Conservation (phyloP, 2,113 vertebrate species). For the Dromiciops gliroides region DNA sequence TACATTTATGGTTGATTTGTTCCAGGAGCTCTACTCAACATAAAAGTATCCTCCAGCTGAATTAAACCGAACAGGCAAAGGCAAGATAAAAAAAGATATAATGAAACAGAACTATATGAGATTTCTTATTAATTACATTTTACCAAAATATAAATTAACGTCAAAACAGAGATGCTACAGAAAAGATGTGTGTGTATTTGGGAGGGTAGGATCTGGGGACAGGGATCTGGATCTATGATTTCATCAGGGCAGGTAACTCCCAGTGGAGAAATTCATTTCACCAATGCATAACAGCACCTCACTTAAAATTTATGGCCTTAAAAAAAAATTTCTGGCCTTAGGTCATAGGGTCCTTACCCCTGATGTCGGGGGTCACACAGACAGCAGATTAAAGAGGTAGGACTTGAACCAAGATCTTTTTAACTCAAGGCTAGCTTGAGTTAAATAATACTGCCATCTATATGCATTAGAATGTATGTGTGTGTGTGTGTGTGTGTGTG, state of each 20-base stretch:
- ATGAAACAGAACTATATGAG: background rate
- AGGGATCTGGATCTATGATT: background rate
- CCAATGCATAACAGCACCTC: background rate
- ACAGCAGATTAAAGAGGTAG: too few species aligned
- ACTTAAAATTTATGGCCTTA: background rate
- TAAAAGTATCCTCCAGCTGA: conserved; percentile 9
- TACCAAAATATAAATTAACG: background rate
- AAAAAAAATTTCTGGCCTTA: background rate
- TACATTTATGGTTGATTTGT: background rate
- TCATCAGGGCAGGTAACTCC: background rate
- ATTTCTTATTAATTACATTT: background rate
- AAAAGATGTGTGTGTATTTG: background rate
- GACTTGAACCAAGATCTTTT: too few species aligned
- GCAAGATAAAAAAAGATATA: background rate
- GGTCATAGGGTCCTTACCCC: background rate
- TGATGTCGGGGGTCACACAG: background rate
- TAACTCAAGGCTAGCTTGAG: too few species aligned
- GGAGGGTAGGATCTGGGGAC: too few species aligned
- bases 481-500: background rate
- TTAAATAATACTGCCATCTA: too few species aligned
- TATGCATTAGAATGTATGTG: too few species aligned
- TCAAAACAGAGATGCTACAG: background rate
- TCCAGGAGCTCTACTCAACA: conserved; percentile 1
- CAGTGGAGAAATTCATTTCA: background rate
- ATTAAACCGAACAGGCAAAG: conserved; percentile 21